Evolutionary conservation across 2,113 vertebrate species (phyloP).

Genomic region (Planiliza haematocheilus): DNA sequence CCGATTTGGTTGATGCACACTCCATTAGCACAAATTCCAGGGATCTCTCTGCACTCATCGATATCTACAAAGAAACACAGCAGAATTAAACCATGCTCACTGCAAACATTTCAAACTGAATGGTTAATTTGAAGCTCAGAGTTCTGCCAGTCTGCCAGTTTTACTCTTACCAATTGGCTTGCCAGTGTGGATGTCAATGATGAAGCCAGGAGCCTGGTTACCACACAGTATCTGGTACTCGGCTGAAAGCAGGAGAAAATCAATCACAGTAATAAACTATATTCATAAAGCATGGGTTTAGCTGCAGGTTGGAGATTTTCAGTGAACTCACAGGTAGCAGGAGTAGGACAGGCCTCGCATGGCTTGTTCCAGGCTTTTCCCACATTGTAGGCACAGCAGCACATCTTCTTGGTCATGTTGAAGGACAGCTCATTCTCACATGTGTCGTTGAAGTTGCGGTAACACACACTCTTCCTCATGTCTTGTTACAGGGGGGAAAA

Average conservation of each 20-base stretch:
- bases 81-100: not conserved
- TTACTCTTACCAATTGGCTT: conserved; percentile 88
- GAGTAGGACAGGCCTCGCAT: conserved; percentile 91
- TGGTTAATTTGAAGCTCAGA: not conserved
- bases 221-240: conserved; percentile 93
- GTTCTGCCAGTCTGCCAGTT: too few relatives aligned
- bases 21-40: conserved; percentile 89
- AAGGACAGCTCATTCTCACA: conserved; percentile 93
- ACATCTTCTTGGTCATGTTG: conserved; percentile 96
- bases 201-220: conserved; percentile 91
- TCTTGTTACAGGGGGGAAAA: conserved; percentile 69
- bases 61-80: conserved; percentile 85
- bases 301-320: not conserved
- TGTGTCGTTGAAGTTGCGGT: conserved; percentile 91
- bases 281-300: not conserved
- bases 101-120: not conserved
- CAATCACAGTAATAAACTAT: not conserved
- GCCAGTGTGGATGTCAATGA: conserved; percentile 92
- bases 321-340: conserved; percentile 87
- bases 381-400: conserved; percentile 95
- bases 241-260: conserved; percentile 72
- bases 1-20: conserved; percentile 95
- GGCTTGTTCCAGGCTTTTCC: conserved; percentile 97
- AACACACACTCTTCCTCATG: conserved; percentile 93
- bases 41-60: conserved; percentile 93